Base-by-base conservation (phyloP, 2,888 invertebrate genomes). In the Criorhina ranunculi region DNA sequence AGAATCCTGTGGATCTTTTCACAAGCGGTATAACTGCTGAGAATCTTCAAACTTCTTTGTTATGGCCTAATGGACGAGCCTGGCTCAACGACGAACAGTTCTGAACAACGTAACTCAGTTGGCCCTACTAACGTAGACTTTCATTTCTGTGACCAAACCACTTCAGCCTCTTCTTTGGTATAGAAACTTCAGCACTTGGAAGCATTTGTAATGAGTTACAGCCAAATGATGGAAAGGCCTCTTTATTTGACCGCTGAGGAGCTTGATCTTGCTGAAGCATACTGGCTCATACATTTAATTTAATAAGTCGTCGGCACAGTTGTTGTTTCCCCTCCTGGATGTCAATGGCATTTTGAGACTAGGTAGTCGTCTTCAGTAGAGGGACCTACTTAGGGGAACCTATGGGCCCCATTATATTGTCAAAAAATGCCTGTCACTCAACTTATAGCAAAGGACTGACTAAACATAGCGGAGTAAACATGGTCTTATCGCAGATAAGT, bases 331-430 rank as follows among this genome's bases (percentile, higher is more conserved):
- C 2, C 64, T 55, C 9, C 51, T 64, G 17, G 64, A 75, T 7
- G 4, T 1, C 9, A 35, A 53, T 62, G 42, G 62, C 5, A 0
- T 62, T 11, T 29, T 73, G 42, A 17, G 62, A 8, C 7, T 73
- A 9, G 53, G 53, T 24, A 62, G 62, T 40, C 31, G 73, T 12
- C 15, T 73, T 42, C 51, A 73, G n/a, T n/a, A n/a, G n/a, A n/a
- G n/a, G n/a, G n/a, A n/a, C n/a, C n/a, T 73, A 19, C 9, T 62
- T 53, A 51, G 46, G 40, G 5, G 66, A 66, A 44, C n/a, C 64
- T 9, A 12, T 64, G 2, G 46, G 57, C 12, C 57, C 75, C 4
- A 75, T 64, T 2, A 57, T 66, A 33, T 12, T 55, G 12, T 57
- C 64, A 24, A 12, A 2, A 12, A 33, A 62, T 51, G 42, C 42